A percentile compares a stretch with the other conserved stretches of the same genome.
Conservation (phyloP, 2,797 vertebrate genomes). For the Meriones psammophilus region DNA sequence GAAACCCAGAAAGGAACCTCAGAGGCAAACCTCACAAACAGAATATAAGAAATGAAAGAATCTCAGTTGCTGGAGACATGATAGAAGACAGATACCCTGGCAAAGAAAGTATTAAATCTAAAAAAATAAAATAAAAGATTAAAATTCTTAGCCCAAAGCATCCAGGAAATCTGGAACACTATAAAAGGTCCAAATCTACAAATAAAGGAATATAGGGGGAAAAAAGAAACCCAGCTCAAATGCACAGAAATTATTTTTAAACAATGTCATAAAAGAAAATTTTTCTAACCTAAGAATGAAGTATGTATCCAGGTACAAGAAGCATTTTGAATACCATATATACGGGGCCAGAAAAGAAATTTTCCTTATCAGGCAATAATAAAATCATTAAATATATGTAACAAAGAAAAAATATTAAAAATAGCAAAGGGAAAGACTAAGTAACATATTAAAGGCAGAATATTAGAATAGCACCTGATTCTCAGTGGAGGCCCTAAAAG, state of each 20-base stretch:
- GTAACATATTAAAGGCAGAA: not conserved
- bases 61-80: not conserved
- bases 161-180: not conserved
- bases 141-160: not conserved
- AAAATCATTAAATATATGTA: not conserved
- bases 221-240: not conserved
- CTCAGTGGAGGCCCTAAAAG: not conserved
- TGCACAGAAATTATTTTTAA: not conserved
- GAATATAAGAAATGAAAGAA: not conserved
- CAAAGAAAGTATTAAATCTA: not conserved
- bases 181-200: not conserved
- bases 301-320: not conserved
- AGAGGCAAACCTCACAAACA: not conserved
- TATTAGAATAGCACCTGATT: not conserved
- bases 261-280: not conserved
- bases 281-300: not conserved
- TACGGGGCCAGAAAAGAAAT: not conserved
- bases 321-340: not conserved
- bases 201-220: not conserved
- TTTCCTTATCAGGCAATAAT: not conserved
- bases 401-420: not conserved
- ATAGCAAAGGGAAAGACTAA: not conserved
- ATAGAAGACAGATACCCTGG: not conserved
- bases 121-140: not conserved
- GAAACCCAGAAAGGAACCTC: not conserved